Conservation (phyloP, 1,140 invertebrate genomes). For the Maconellicoccus hirsutus region DNA sequence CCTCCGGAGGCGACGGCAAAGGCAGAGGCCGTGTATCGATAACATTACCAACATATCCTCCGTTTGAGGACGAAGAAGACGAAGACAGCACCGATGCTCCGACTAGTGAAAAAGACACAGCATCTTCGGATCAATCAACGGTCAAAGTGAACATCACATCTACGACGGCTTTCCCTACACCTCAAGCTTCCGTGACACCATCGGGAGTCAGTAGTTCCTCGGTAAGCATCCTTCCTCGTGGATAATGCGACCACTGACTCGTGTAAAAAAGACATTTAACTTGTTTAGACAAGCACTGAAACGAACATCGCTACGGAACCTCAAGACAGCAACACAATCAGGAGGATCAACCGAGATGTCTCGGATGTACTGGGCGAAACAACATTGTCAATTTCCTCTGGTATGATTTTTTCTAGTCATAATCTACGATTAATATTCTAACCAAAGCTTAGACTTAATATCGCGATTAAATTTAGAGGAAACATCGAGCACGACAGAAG, state of each 20-base stretch:
- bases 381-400: background rate
- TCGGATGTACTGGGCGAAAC: background rate
- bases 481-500: slow-evolving; percentile 20
- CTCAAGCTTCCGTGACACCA: background rate
- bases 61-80: slow-evolving; percentile 37
- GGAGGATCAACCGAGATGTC: background rate
- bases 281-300: background rate
- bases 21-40: slow-evolving; percentile 40
- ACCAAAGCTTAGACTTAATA: too few relatives aligned
- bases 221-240: background rate
- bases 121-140: slow-evolving; percentile 22
- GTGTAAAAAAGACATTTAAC: background rate
- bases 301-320: background rate
- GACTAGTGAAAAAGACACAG: slow-evolving; percentile 31
- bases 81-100: slow-evolving; percentile 38
- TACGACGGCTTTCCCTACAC: slow-evolving; percentile 36
- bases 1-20: slow-evolving; percentile 33
- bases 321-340: background rate
- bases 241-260: background rate
- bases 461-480: slow-evolving; percentile 19
- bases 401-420: background rate
- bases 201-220: background rate
- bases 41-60: slow-evolving; percentile 42
- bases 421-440: too few relatives aligned
- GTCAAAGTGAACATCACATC: slow-evolving; percentile 24